Evolutionary conservation across 2,113 vertebrate species (phyloP).

Genomic region (Nothoprocta pentlandii): DNA sequence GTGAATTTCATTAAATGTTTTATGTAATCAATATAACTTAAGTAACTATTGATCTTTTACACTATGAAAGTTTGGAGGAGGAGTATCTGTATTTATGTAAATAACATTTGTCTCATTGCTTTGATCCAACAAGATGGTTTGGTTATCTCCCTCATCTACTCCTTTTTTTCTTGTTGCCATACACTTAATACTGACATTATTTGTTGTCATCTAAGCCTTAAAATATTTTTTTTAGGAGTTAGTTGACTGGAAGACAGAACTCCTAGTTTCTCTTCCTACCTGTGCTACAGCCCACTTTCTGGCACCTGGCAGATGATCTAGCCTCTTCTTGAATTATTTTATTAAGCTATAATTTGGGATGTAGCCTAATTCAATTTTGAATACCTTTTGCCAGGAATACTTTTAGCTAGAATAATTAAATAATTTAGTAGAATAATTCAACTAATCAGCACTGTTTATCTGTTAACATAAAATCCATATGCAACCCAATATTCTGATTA

Average conservation of each 20-base stretch:
- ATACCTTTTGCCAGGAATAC: neutral
- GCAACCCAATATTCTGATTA: neutral
- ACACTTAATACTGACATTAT: neutral
- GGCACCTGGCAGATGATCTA: neutral
- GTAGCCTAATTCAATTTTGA: neutral
- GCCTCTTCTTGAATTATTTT: neutral
- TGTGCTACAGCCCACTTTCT: neutral
- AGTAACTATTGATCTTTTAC: neutral
- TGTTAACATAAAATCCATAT: neutral
- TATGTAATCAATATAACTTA: neutral
- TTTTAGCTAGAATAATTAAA: neutral
- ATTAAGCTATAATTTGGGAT: neutral
- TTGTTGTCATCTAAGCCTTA: neutral
- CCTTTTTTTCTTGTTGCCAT: neutral
- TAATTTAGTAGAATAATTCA: neutral
- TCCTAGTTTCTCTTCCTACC: neutral
- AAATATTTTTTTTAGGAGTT: neutral
- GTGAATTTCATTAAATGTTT: neutral
- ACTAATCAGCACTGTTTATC: neutral
- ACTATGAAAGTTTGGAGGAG: neutral
- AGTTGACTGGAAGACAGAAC: neutral
- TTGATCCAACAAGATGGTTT: neutral
- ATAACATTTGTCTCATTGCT: neutral
- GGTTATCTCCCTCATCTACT: neutral
- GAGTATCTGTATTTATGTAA: neutral